phyloP scores from a whole-genome alignment of 2,888 invertebrate genomes.

The Epinotia brunnichana region DNA sequence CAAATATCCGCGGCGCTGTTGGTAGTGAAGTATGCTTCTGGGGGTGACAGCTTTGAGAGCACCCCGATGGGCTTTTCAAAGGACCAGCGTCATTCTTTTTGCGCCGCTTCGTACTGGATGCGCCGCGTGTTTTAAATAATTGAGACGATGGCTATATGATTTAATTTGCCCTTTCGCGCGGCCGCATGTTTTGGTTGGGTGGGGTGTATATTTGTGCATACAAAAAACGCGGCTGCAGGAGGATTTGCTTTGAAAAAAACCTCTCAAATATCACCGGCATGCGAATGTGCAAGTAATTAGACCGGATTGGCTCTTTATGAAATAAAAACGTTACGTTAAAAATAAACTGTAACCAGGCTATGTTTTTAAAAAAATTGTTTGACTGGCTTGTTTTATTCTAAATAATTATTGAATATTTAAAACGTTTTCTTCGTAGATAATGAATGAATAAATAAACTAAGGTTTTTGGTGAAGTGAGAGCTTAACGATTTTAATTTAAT shows the following conservation, averaged over 20 bases:
- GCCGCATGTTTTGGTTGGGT: slow-evolving; percentile 61
- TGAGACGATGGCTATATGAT: slow-evolving; percentile 79
- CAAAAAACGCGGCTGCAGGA: slow-evolving; percentile 53
- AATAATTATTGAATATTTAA: not conserved
- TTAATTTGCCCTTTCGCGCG: slow-evolving; percentile 79
- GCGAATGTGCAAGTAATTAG: slow-evolving; percentile 24
- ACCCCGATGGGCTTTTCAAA: slow-evolving; percentile 79
- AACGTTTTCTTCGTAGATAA: not conserved
- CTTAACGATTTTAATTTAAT: not conserved
- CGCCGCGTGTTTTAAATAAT: slow-evolving; percentile 77
- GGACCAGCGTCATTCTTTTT: slow-evolving; percentile 79
- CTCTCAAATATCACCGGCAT: slow-evolving; percentile 25
- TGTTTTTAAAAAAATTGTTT: not conserved
- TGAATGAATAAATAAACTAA: not conserved
- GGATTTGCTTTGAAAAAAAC: slow-evolving; percentile 50
- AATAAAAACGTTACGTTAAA: slow-evolving; percentile 11
- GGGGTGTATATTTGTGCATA: slow-evolving; percentile 60
- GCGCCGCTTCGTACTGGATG: slow-evolving; percentile 68
- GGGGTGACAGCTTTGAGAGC: slow-evolving; percentile 80
- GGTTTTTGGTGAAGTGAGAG: not conserved
- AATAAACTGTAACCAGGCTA: not conserved
- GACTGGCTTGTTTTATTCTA: not conserved
- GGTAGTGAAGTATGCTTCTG: slow-evolving; percentile 73
- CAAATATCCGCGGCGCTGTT: slow-evolving; percentile 62
- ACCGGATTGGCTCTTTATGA: slow-evolving; percentile 11